Base-by-base conservation (phyloP, 2,888 invertebrate genomes). In the Drosophila neoperkinsi region DNA sequence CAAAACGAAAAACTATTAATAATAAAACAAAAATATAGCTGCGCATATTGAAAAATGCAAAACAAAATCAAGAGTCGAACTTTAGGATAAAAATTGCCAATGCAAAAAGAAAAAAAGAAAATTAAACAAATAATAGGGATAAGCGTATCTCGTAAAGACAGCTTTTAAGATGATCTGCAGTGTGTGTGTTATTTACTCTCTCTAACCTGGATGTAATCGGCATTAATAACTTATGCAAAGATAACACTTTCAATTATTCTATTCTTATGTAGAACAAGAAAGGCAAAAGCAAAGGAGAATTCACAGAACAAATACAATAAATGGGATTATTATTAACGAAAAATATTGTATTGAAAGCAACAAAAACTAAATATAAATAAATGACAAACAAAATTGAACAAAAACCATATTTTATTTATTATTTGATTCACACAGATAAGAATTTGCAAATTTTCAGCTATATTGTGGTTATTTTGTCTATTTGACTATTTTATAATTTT, bases 271-370 rank as follows among this genome's bases (percentile, higher is more conserved):
- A 77, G 62, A 71, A 59, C 71, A 30, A 21, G 43, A 77, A 75
- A 36, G 73, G 36, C 55, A 64, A 74, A 66, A n/a, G 55, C 66
- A 61, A 65, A 66, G 43, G 51, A 72, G 43, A 70, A 59, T 31
- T 46, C 30, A 50, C 52, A 62, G 62, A 68, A 56, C 49, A 64
- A 78, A 82, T 59, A 75, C 68, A 75, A 82, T 69, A 79, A 79
- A 75, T 74, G 34, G 60, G 69, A 77, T 77, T 78, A 78, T 68
- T 69, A 76, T 73, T 67, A 78, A 73, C 58, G 28, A 38, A 50
- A 50, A 67, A 67, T 77, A 76, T 75, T 82, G 81, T 78, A 83
- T 82, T 67, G 63, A 72, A 71, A 73, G 56, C 76, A 76, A 73
- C 65, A 60, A 57, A 43, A 80, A 76, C 70, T 59, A 76, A 62